Base-by-base conservation (phyloP, 2,113 vertebrate species). In the Sprattus sprattus region DNA sequence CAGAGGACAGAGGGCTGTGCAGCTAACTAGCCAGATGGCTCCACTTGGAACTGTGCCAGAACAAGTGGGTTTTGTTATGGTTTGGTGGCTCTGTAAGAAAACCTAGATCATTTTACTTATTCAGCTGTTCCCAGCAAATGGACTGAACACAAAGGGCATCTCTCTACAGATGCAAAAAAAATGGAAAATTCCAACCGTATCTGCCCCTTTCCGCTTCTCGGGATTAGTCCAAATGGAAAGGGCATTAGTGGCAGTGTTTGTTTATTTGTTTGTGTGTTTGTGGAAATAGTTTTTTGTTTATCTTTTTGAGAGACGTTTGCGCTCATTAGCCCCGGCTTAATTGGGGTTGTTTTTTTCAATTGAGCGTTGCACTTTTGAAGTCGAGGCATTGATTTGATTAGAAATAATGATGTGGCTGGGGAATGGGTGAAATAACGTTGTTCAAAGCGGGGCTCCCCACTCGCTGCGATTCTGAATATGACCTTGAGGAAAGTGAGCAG, bases 11-110 rank as follows among this genome's bases (percentile, higher is more conserved):
- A n/a, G 52, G 44, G 84, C 47, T 28, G 50, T 54, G 25, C 0
- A 86, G 64, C 67, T 86, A 83, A 89, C 83, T 28, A 81, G 88
- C 82, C 86, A 91, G 87, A 90, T 86, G 87, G 85, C 71, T 82
- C 86, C 80, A 46, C 89, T 22, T 0, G 80, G 85, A 87, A 47
- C 64, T 64, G 16, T 78, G 81, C 44, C 47, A 71, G 25, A 64
- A 20, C 20, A 50, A 44, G 84, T 22, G 80, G 71, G 84, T 87
- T 84, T 88, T 64, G 80, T 64, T 88, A 84, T 88, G 84, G 64
- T 84, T 82, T 88, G 82, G 16, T 39, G 49, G 46, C 47, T 64
- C 20, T 85, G 28, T 50, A 54, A 75, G 71, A 32, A 75, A 45
- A 64, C 6, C 28, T 82, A 45, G 47, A 82, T 75, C 85, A 80